phyloP scores from a whole-genome alignment of 2,113 vertebrate genomes.

The Dolichotis patagonum region DNA sequence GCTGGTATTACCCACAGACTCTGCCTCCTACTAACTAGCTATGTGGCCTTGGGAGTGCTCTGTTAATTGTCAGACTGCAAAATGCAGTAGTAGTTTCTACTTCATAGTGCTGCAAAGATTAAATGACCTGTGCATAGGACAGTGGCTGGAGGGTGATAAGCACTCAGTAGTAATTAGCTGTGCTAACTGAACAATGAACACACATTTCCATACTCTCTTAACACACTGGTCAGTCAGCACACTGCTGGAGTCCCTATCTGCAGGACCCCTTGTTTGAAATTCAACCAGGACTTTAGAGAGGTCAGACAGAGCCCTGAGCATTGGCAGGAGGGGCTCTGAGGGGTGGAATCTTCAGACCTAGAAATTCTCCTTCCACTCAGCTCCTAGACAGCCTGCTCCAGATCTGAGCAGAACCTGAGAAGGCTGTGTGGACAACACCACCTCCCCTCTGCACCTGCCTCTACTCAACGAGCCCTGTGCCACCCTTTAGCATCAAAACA shows the following conservation, averaged over 20 bases:
- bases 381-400: not conserved
- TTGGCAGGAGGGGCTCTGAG: not conserved
- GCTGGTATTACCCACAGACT: not conserved
- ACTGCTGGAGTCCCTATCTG: fast-evolving
- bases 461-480: not conserved
- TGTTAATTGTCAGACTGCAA: too few species aligned
- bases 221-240: fast-evolving
- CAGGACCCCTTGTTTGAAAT: not conserved
- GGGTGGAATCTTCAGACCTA: not conserved
- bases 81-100: not conserved
- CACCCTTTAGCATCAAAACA: not conserved
- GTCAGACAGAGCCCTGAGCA: not conserved
- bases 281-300: not conserved
- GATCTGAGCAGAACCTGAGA: not conserved
- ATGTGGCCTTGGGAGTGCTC: fast-evolving
- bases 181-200: not conserved
- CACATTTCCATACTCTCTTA: fast-evolving
- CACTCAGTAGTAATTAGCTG: not conserved
- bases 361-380: not conserved
- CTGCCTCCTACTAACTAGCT: too few species aligned
- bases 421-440: fast-evolving
- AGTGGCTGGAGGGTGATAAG: too few species aligned
- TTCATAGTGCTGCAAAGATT: fast-evolving
- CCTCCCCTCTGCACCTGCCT: not conserved
- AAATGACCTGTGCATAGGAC: not conserved